Base-by-base conservation (phyloP, 1,140 invertebrate species). In the Andrena cerasifolii region DNA sequence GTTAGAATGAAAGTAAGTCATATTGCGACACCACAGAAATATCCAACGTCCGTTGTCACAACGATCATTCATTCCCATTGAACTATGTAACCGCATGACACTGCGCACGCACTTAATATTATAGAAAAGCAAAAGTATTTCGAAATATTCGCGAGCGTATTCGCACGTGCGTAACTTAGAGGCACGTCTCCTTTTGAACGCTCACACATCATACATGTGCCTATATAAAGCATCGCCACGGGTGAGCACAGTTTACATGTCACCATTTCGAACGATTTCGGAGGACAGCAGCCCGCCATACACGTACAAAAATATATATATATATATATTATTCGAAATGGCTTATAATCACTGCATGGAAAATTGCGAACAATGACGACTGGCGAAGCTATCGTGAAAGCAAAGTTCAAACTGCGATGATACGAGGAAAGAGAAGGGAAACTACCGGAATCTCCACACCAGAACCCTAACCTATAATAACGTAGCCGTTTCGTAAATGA, bases 361-460 rank as follows among this genome's bases (percentile, higher is more conserved):
- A 49, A 51, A 43, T 53, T 62, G 31, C 28, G 2, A 16, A 14
- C 36, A 24, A 59, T 14, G 2, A 61, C 12, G 21, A 47, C 21
- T 77, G 31, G 49, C 28, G 18, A 31, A 77, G 45, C 33, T 77
- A 77, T 70, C 54, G 21, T 18, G 24, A 21, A 77, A 51, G 66
- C 66, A 61, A 77, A 77, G 74, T 77, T 70, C 54, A 70, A 51
- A 45, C 45, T 56, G 67, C 3, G 31, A 4, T 56, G 40, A 75
- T 65, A 53, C 8, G 14, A 21, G 7, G n/a, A 14, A 31, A 45
- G n/a, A 1, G 14, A 10, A 43, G 47, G 0, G 14, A 53, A 74
- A 28, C 24, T 43, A 74, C 16, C 6, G 2, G 8, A 63, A 8
- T 43, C n/a, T 40, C 58, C 33, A 61, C 33, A 61, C n/a, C 40